phyloP scores from a whole-genome alignment of 2,113 vertebrate species.

The Strix uralensis region DNA sequence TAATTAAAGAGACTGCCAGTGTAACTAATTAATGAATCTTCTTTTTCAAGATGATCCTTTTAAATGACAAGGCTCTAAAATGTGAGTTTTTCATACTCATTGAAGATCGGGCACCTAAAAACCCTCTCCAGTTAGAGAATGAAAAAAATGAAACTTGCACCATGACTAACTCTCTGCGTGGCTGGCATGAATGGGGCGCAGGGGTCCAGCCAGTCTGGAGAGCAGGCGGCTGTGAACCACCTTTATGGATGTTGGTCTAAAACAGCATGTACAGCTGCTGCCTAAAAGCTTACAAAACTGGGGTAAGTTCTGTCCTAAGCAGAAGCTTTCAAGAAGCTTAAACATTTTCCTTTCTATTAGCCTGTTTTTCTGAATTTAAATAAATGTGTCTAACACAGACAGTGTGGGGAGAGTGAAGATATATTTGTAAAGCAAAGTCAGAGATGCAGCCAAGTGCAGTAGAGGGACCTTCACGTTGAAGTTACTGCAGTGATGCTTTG shows the following conservation, averaged over 20 bases:
- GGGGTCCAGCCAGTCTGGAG: not conserved
- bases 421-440: not conserved
- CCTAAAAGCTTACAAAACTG: not conserved
- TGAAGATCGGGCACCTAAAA: not conserved
- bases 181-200: fast-evolving
- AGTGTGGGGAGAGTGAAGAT: not conserved
- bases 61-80: not conserved
- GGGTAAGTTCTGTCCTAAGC: not conserved
- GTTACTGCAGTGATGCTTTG: not conserved
- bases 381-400: not conserved
- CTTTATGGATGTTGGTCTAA: not conserved
- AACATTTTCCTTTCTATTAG: not conserved
- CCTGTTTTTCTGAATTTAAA: not conserved
- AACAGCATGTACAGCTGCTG: not conserved
- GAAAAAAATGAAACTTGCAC: not conserved
- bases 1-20: slow-evolving; percentile 58
- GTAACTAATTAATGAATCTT: slow-evolving; percentile 57
- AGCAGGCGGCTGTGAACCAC: not conserved
- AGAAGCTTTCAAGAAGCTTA: not conserved
- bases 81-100: not conserved
- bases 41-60: slow-evolving; percentile 31
- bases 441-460: not conserved
- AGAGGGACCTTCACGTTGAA: not conserved
- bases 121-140: not conserved
- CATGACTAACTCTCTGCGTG: fast-evolving